Evolutionary conservation across 2,797 vertebrate species (phyloP).

Genomic region (Avahi laniger): DNA sequence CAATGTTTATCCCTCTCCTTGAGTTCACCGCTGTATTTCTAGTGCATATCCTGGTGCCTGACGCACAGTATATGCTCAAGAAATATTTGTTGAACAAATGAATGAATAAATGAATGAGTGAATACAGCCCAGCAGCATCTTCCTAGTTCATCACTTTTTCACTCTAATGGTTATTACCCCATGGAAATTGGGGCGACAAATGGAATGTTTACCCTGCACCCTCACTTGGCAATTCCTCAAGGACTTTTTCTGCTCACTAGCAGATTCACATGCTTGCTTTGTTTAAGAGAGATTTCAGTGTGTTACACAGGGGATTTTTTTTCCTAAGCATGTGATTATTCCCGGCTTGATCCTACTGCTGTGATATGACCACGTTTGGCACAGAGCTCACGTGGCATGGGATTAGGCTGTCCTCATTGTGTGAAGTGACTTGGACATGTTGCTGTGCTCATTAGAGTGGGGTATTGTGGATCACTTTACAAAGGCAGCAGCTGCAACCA

Average conservation of each 20-base stretch:
- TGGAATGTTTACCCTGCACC: conserved; percentile 46
- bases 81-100: not conserved
- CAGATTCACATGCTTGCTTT: conserved; percentile 80
- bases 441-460: conserved; percentile 81
- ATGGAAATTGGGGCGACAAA: conserved; percentile 52
- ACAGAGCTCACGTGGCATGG: conserved; percentile 72
- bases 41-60: too few relatives aligned
- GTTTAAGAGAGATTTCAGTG: conserved; percentile 83
- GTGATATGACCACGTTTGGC: conserved; percentile 80
- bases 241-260: conserved; percentile 68
- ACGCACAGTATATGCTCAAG: not conserved
- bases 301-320: conserved; percentile 79
- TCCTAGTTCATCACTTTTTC: conserved; percentile 34
- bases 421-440: conserved; percentile 82
- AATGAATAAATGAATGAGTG: not conserved
- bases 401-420: conserved; percentile 80
- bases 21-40: not conserved
- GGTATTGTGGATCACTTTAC: conserved; percentile 83
- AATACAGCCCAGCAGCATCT: not conserved
- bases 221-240: conserved; percentile 66
- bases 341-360: conserved; percentile 80
- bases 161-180: conserved; percentile 64
- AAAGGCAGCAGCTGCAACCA: conserved; percentile 85
- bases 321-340: conserved; percentile 84
- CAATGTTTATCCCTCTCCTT: not conserved